Evolutionary conservation across 2,797 vertebrate species (phyloP).

Genomic region (Pantherophis alleghaniensis): DNA sequence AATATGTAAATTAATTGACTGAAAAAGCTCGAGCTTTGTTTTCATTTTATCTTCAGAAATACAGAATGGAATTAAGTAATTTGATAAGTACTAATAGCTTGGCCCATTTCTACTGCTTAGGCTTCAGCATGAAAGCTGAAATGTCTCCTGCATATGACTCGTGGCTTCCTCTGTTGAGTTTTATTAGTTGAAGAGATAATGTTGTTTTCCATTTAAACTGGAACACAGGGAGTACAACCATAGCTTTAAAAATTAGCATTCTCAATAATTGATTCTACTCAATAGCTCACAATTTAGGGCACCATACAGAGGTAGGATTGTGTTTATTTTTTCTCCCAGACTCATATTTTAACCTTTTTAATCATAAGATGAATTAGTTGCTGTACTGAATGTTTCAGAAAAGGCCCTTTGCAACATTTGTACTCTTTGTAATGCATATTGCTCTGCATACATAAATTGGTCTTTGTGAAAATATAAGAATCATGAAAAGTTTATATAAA

Average conservation of each 20-base stretch:
- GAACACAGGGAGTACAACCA: neutral
- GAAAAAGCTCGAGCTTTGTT: neutral
- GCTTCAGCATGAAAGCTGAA: neutral
- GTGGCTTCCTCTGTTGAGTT: neutral
- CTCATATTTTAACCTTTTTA: neutral
- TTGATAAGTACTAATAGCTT: neutral
- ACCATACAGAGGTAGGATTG: neutral
- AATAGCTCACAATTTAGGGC: neutral
- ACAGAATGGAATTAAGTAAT: neutral
- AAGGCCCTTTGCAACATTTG: neutral
- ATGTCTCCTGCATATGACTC: neutral
- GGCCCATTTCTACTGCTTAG: neutral
- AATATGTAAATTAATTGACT: neutral
- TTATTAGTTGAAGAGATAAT: neutral
- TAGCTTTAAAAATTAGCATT: neutral
- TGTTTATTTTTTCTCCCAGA: neutral
- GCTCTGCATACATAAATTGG: neutral
- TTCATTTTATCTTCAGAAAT: neutral
- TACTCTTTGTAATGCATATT: neutral
- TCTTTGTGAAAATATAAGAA: neutral
- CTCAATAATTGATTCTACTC: neutral
- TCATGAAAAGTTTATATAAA: neutral
- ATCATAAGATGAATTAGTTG: neutral
- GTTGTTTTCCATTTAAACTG: neutral
- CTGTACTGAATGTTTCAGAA: neutral